phyloP scores from a whole-genome alignment of 2,113 vertebrate genomes.

The Stegastes partitus region DNA sequence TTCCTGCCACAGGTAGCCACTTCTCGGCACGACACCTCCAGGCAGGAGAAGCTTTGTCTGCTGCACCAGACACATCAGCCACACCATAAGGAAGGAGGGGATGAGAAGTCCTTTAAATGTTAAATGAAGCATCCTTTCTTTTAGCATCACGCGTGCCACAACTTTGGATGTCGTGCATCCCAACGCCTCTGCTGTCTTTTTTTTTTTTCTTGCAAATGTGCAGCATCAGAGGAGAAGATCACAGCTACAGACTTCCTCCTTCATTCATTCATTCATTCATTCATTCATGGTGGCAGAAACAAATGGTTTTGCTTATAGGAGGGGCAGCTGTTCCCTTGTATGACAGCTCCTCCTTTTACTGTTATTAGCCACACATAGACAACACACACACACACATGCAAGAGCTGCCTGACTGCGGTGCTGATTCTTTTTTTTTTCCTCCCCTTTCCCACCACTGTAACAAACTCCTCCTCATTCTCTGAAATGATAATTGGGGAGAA shows the following conservation, averaged over 20 bases:
- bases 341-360: slow-evolving; percentile 69
- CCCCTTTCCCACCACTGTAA: slow-evolving; percentile 39
- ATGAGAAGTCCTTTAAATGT: too few relatives aligned
- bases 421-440: slow-evolving; percentile 25
- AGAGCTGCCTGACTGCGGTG: slow-evolving; percentile 52
- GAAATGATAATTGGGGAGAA: slow-evolving; percentile 87
- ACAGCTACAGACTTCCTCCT: slow-evolving; percentile 14
- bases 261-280: slow-evolving; percentile 43
- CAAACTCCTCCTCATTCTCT: slow-evolving; percentile 69
- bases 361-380: slow-evolving; percentile 30
- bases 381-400: slow-evolving; percentile 20
- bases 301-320: slow-evolving; percentile 70
- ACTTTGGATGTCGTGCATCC: slow-evolving; percentile 4
- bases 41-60: slow-evolving; percentile 21
- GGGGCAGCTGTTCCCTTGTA: slow-evolving; percentile 65
- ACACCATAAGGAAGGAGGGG: too few relatives aligned
- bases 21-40: slow-evolving; percentile 14
- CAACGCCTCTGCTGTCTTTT: background rate
- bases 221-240: slow-evolving; percentile 21
- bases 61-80: slow-evolving; percentile 36
- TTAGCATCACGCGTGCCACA: slow-evolving; percentile 12
- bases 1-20: slow-evolving; percentile 63
- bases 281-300: background rate
- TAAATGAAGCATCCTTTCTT: background rate
- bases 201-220: background rate